These are phyloP conservation scores for Salvator merianae DNA, from an alignment of 2,113 vertebrate genomes.

Conservation along the genomic window DNA sequence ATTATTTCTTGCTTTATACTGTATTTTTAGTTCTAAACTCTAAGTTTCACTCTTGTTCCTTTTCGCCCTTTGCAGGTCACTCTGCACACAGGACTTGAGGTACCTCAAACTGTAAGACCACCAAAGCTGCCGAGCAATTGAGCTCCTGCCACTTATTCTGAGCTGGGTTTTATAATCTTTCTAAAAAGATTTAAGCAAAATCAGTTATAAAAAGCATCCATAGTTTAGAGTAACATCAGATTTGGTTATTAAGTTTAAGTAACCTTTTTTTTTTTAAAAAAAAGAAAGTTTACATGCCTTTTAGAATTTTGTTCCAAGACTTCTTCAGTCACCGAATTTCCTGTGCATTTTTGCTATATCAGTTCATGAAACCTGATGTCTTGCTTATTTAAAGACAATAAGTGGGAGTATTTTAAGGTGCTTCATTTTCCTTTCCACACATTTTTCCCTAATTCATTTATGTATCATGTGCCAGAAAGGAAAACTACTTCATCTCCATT, in stretches of 20 bases:
- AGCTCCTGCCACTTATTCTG: neutral
- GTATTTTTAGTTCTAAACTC: neutral
- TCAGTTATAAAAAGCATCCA: constrained; percentile 11
- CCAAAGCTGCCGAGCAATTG: constrained; percentile 73
- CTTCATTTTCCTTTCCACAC: constrained; percentile 5
- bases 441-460: neutral
- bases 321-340: constrained; percentile 8
- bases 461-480: neutral
- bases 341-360: constrained; percentile 1
- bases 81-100: constrained; percentile 89
- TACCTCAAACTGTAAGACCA: constrained; percentile 83
- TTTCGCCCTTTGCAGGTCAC: constrained; percentile 83
- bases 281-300: constrained; percentile 27
- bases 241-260: constrained; percentile 20
- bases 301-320: constrained; percentile 39
- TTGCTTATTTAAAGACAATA: neutral
- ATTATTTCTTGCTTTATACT: neutral
- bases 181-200: constrained; percentile 45
- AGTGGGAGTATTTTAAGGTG: neutral
- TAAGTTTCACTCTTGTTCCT: constrained; percentile 19
- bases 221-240: constrained; percentile 37
- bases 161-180: constrained; percentile 59
- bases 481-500: neutral
- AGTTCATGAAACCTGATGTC: neutral
- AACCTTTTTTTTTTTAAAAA: constrained; percentile 15